Evolutionary conservation across 2,888 invertebrate species (phyloP).

Genomic region (Coremacera marginata): DNA sequence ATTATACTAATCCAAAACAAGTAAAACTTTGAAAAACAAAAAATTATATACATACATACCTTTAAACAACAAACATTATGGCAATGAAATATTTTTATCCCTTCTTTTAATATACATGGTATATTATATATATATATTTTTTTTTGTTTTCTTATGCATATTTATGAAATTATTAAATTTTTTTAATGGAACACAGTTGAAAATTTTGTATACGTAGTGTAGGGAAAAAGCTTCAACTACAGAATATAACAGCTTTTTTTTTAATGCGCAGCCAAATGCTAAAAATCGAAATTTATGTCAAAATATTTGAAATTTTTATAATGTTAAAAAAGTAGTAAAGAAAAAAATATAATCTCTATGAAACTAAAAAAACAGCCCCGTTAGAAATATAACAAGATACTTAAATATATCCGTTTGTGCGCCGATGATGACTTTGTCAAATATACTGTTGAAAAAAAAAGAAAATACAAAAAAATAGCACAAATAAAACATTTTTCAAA

Average conservation of each 20-base stretch:
- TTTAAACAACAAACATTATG: neutral
- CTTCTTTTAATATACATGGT: neutral
- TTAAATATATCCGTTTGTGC: neutral
- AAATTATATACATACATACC: neutral
- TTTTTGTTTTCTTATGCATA: neutral
- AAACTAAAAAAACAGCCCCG: no score
- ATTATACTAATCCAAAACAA: no score
- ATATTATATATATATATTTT: neutral
- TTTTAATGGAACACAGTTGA: conserved; percentile 16
- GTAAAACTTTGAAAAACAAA: neutral
- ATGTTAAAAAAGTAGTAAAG: no score
- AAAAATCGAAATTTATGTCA: no score
- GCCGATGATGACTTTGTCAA: neutral
- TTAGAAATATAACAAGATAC: no score
- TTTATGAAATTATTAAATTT: neutral
- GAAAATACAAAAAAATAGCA: neutral
- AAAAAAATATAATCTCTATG: no score
- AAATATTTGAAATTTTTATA: no score
- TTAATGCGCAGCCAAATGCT: no score
- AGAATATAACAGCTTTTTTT: no score
- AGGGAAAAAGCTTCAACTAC: neutral
- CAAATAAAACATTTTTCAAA: neutral
- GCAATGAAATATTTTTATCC: neutral
- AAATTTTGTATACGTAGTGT: conserved; percentile 20
- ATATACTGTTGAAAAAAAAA: neutral